Conservation (phyloP, 2,113 vertebrate genomes). For the Ptilorrhoa leucosticta region DNA sequence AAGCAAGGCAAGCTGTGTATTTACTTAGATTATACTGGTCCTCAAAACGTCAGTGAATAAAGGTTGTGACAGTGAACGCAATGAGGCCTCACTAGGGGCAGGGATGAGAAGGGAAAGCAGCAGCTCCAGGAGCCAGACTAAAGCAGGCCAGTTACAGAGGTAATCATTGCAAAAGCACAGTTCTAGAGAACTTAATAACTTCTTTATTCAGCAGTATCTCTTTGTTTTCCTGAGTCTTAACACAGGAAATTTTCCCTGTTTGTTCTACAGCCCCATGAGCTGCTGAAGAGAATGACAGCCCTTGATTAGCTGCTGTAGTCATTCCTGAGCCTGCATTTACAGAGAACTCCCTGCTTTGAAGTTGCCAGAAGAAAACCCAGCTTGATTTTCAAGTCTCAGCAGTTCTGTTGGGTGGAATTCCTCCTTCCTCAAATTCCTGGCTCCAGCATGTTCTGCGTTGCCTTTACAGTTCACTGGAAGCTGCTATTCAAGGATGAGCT, state of each 20-base stretch:
- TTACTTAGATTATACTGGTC: neutral
- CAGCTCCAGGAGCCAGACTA: neutral
- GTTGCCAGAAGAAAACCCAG: neutral
- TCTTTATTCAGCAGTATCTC: neutral
- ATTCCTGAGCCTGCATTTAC: neutral
- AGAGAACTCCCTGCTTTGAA: neutral
- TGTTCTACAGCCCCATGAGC: neutral
- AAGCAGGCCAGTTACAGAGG: neutral
- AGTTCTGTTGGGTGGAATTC: slow-evolving; percentile 4
- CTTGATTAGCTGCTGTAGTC: neutral
- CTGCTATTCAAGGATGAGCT: slow-evolving; percentile 32
- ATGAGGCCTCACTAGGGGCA: neutral
- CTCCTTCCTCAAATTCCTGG: slow-evolving; percentile 18
- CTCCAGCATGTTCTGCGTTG: neutral
- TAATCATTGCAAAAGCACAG: neutral
- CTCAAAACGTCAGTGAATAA: neutral
- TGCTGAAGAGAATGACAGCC: neutral
- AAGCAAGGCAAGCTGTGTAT: neutral
- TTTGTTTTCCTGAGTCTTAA: neutral
- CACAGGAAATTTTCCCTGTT: neutral
- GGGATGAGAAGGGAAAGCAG: neutral
- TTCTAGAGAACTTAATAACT: neutral
- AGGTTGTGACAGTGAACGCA: neutral
- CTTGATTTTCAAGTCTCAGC: slow-evolving; percentile 21
- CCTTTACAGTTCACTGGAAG: neutral